Conservation (phyloP, 1,140 invertebrate species). For the Luehdorfia chinensis region DNA sequence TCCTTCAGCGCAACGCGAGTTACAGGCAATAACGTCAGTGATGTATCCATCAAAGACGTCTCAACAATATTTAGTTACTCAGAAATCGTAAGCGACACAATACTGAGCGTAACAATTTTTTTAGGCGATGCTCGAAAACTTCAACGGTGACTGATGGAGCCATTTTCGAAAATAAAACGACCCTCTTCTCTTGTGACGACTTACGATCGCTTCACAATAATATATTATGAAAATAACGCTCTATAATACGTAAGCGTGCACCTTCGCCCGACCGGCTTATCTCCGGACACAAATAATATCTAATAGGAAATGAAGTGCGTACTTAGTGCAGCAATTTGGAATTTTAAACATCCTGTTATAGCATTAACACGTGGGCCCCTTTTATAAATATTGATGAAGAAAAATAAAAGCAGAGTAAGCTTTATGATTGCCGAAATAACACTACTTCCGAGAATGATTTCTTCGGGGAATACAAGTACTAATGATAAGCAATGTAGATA, state of each 20-base stretch:
- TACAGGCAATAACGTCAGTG: conserved; percentile 45
- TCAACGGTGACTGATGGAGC: conserved; percentile 72
- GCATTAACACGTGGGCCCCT: conserved; percentile 57
- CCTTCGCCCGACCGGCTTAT: conserved; percentile 42
- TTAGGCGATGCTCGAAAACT: conserved; percentile 52
- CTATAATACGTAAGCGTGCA: conserved; percentile 35
- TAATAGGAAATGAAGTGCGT: conserved; percentile 63
- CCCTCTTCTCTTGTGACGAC: conserved; percentile 50
- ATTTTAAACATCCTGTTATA: conserved; percentile 67
- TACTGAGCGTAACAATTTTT: conserved; percentile 51
- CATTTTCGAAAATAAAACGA: conserved; percentile 75
- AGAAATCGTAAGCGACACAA: conserved; percentile 56
- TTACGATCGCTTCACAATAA: conserved; percentile 64
- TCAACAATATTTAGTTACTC: conserved; percentile 66
- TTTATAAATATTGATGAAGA: conserved; percentile 56
- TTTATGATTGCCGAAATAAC: conserved; percentile 45
- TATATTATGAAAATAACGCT: conserved; percentile 71
- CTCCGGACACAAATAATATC: conserved; percentile 57
- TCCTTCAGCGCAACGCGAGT: conserved; percentile 22
- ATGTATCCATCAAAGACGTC: conserved; percentile 44
- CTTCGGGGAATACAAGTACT: too few species aligned
- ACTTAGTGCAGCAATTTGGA: conserved; percentile 54
- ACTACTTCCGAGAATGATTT: conserved; percentile 23
- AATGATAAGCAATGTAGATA: too few species aligned
- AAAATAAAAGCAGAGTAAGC: conserved; percentile 48